Evolutionary conservation across 2,797 vertebrate species (phyloP).

Genomic region (Chiloscyllium punctatum): DNA sequence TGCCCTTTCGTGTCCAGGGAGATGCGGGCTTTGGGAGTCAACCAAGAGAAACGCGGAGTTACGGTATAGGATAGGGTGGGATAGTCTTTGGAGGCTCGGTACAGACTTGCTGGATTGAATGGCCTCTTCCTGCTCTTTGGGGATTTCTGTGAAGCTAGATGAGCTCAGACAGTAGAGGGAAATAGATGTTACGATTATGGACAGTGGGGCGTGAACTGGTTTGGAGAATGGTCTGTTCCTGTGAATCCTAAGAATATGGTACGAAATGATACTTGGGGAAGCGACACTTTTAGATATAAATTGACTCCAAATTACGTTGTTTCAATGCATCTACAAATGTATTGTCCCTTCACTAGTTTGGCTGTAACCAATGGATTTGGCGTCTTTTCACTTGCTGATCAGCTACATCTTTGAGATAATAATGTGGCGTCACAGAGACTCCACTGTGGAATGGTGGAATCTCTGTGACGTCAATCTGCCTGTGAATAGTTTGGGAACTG

Average conservation of each 20-base stretch:
- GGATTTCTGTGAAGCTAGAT: not conserved
- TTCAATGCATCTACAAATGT: not conserved
- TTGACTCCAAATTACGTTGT: not conserved
- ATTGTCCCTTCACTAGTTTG: not conserved
- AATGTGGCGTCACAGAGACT: too few relatives aligned
- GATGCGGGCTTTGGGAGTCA: too few relatives aligned
- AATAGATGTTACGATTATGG: not conserved
- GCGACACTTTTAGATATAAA: not conserved
- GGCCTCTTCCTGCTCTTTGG: too few relatives aligned
- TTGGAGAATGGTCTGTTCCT: not conserved
- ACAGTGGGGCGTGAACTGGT: not conserved
- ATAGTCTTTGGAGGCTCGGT: too few relatives aligned
- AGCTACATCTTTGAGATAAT: not conserved
- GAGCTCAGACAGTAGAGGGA: not conserved
- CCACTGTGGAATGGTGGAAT: too few relatives aligned
- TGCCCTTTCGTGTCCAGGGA: too few relatives aligned
- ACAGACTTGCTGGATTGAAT: too few relatives aligned
- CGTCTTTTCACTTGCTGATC: not conserved
- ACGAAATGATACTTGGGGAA: not conserved
- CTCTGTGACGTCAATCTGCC: not conserved
- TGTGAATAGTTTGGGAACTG: not conserved
- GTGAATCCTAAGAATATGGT: not conserved
- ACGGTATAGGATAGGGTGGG: too few relatives aligned
- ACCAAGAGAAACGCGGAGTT: too few relatives aligned
- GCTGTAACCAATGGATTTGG: not conserved